Evolutionary conservation across 2,113 vertebrate genomes (phyloP).

Genomic region (Hemichromis elongatus): DNA sequence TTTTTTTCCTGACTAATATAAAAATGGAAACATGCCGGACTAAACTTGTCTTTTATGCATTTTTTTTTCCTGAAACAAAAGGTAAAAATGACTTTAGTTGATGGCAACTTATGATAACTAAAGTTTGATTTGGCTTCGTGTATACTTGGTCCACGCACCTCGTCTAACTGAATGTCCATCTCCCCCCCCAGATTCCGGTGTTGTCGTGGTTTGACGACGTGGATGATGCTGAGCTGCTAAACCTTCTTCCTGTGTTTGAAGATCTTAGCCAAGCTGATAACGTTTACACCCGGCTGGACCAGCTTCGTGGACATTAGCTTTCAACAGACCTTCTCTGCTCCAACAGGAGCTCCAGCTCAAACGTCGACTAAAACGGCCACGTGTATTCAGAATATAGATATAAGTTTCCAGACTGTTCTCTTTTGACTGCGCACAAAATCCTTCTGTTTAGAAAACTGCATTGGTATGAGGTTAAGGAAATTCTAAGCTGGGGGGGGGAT

Average conservation of each 20-base stretch:
- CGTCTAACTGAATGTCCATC: rapidly evolving
- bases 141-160: not conserved
- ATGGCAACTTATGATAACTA: too few relatives aligned
- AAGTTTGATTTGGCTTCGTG: rapidly evolving
- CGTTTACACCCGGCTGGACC: conserved; percentile 81
- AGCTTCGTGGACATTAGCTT: conserved; percentile 77
- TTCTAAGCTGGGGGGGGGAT: not conserved
- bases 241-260: conserved; percentile 85
- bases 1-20: rapidly evolving
- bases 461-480: not conserved
- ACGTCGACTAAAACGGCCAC: not conserved
- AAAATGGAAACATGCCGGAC: rapidly evolving
- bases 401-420: not conserved
- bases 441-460: conserved; percentile 1
- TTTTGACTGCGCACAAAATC: not conserved
- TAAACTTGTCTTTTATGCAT: not conserved
- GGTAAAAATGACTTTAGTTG: not conserved
- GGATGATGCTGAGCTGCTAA: conserved; percentile 84
- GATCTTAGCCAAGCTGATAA: conserved; percentile 82
- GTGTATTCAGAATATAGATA: not conserved
- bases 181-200: conserved; percentile 76
- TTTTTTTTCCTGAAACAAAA: not conserved
- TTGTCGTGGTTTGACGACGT: conserved; percentile 91
- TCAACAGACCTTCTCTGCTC: not conserved
- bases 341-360: not conserved